phyloP scores from a whole-genome alignment of 2,113 vertebrate species.

The Corapipo altera region DNA sequence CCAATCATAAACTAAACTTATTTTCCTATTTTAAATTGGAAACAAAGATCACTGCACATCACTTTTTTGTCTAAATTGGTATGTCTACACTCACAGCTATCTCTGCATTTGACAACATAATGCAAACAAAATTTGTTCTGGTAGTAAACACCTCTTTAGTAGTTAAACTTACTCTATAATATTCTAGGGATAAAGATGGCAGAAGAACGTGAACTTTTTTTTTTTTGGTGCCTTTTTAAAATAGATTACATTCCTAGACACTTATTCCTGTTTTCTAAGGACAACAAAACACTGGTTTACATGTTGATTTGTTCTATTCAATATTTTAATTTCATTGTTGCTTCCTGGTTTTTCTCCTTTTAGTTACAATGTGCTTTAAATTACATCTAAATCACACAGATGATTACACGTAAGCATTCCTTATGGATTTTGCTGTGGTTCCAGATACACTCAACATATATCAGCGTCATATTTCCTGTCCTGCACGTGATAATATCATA shows the following conservation, averaged over 20 bases:
- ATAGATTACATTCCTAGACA: not conserved
- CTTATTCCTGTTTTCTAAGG: not conserved
- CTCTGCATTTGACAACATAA: not conserved
- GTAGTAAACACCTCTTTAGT: not conserved
- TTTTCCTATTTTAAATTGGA: not conserved
- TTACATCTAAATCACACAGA: not conserved
- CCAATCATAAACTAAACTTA: not conserved
- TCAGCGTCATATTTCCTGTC: not conserved
- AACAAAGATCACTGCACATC: not conserved
- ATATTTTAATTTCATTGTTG: not conserved
- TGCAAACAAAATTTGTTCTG: not conserved
- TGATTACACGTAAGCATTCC: not conserved
- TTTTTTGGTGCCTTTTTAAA: not conserved
- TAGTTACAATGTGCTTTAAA: not conserved
- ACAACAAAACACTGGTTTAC: not conserved
- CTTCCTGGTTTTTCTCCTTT: not conserved
- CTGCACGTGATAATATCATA: not conserved
- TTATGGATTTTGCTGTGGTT: not conserved
- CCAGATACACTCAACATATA: not conserved
- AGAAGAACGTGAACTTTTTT: not conserved
- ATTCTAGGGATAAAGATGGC: not conserved
- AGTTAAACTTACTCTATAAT: not conserved
- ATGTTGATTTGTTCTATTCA: not conserved
- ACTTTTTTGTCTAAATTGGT: not conserved
- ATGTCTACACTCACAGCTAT: not conserved